Base-by-base conservation (phyloP, 1,140 invertebrate species). In the Zaprionus ornatus region DNA sequence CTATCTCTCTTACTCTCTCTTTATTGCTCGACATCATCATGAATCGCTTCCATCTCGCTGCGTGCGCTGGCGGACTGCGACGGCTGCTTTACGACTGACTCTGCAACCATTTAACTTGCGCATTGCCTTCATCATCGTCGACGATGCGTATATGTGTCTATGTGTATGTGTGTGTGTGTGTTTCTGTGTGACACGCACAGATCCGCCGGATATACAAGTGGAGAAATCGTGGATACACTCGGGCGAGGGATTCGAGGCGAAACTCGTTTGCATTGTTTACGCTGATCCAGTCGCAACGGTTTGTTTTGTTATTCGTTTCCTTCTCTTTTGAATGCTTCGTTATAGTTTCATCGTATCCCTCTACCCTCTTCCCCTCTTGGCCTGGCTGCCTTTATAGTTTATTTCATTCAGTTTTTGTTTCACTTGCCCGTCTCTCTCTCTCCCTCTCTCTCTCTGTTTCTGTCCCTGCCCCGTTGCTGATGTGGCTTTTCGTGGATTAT, bases 271-370 rank as follows among this genome's bases (percentile, higher is more conserved):
- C 87, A 95, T 96, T 37, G 95, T 96, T 10, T 94, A 96, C 65
- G 95, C 95, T 32, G 96, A 96, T 92, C 96, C 96, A 10, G 94
- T 95, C 17, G 94, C 96, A 55, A 95, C 95, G 93, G 95, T 96
- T 93, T 93, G 83, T 92, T 76, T 75, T 77, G 54, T 66, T 67
- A 95, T 96, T 93, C 93, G 82, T 91, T 80, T 78, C 15, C 56
- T 50, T 79, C 60, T 67, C 70, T 80, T 78, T 59, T 17, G 40
- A 78, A 81, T 78, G 48, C 62, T 76, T 62, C 63, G 74, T 70
- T 71, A 48, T 79, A 32, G 32, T 85, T 52, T 66, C 78, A 71
- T 77, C 84, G 78, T 80, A 19, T 48, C 61, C 50, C 35, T 54
- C 37, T 35, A 56, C 27, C 32, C 32, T 25, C 32, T 25, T 10